phyloP scores from a whole-genome alignment of 2,888 invertebrate genomes.

The Octodonta nipae region DNA sequence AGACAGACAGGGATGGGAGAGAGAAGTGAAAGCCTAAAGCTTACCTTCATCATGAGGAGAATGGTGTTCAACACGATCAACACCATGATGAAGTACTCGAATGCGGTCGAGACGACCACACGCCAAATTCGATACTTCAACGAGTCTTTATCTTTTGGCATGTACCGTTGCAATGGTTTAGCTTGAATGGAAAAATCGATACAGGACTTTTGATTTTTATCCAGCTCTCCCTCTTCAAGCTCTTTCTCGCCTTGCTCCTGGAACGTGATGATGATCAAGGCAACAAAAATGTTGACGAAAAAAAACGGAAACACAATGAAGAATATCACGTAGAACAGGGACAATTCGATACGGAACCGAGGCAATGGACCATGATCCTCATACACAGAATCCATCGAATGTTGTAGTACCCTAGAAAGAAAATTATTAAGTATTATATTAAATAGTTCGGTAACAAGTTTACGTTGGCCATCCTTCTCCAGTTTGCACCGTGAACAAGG shows the following conservation, averaged over 20 bases:
- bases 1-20: no score
- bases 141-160: constrained; percentile 96
- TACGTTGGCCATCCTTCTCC: constrained; percentile 99
- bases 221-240: constrained; percentile 97
- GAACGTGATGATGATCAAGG: constrained; percentile 99
- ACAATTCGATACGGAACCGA: constrained; percentile 99
- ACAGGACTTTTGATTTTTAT: constrained; percentile 99
- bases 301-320: constrained; percentile 99
- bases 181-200: constrained; percentile 99
- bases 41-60: constrained; percentile 99
- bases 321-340: constrained; percentile 99
- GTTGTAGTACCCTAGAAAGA: constrained; percentile 86
- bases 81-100: constrained; percentile 99
- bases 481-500: constrained; percentile 97
- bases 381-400: constrained; percentile 98
- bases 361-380: constrained; percentile 96
- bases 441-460: constrained; percentile 31
- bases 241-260: constrained; percentile 99
- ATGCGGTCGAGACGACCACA: constrained; percentile 95
- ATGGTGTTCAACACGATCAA: constrained; percentile 98
- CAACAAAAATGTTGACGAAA: constrained; percentile 99
- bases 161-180: constrained; percentile 92
- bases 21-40: no score
- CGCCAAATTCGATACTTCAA: constrained; percentile 98
- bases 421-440: background rate